Percentiles rank a stretch among this genome's conserved stretches.
Conservation (phyloP, 2,888 invertebrate species). For the Coecobrya sp. region DNA sequence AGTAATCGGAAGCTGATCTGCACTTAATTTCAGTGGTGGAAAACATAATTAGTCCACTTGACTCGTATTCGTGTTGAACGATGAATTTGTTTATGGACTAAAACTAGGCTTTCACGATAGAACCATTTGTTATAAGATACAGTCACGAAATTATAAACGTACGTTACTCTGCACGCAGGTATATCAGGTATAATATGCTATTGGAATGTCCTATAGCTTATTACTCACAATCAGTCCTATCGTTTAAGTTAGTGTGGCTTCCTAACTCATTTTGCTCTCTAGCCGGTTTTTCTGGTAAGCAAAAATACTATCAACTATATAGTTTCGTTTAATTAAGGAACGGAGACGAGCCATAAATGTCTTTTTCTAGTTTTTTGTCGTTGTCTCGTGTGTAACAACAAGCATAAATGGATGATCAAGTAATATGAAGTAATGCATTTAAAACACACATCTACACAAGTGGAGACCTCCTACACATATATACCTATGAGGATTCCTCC, state of each 20-base stretch:
- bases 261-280: background rate
- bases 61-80: background rate
- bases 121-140: too few species aligned
- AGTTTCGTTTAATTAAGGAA: background rate
- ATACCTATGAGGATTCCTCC: background rate
- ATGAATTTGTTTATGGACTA: background rate
- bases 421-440: background rate
- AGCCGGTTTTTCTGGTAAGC: background rate
- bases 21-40: constrained; percentile 3
- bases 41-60: background rate
- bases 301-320: too few species aligned
- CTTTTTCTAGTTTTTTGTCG: background rate
- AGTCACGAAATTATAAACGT: background rate
- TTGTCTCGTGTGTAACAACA: background rate
- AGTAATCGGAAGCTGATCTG: background rate
- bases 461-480: background rate
- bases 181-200: background rate
- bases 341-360: background rate
- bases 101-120: background rate
- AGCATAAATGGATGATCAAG: background rate
- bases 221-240: too few species aligned
- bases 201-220: background rate
- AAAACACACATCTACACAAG: background rate
- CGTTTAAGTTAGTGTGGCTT: background rate
- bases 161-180: background rate